phyloP scores from a whole-genome alignment of 1,140 invertebrate genomes.

The Sitobion miscanthi region DNA sequence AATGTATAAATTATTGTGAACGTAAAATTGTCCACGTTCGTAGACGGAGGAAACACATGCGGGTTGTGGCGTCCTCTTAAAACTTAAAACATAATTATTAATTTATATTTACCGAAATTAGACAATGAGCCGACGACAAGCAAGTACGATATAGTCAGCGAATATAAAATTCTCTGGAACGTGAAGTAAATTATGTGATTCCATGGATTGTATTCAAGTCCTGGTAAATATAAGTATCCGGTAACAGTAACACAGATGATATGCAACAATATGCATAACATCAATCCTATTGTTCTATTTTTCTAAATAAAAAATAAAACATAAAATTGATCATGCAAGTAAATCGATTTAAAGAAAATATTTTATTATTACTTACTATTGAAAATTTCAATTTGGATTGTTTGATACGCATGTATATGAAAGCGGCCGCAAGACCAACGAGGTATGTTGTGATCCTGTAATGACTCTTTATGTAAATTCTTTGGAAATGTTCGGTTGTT shows the following conservation, averaged over 20 bases:
- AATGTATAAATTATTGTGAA: no score
- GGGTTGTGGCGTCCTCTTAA: no score
- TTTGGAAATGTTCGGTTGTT: conserved; percentile 58
- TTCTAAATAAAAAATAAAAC: background rate
- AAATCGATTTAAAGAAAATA: background rate
- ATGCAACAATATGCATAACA: background rate
- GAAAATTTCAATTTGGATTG: background rate
- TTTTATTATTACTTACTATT: background rate
- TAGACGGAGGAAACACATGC: no score
- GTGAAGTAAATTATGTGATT: conserved; percentile 17
- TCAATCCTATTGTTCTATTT: background rate
- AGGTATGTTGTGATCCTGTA: conserved; percentile 73
- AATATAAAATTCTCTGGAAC: conserved; percentile 27
- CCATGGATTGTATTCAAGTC: background rate
- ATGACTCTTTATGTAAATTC: conserved; percentile 73
- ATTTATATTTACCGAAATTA: conserved; percentile 26
- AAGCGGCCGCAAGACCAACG: conserved; percentile 71
- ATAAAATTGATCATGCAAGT: background rate
- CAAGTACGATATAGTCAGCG: background rate
- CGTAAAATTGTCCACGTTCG: no score
- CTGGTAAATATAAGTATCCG: conserved; percentile 27
- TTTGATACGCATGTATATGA: background rate
- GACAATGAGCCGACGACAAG: background rate
- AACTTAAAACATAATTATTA: background rate
- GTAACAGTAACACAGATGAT: background rate